phyloP scores from a whole-genome alignment of 30 jellyfish, hydroid and myxozoan genomes.

The Rhopilema esculentum region DNA sequence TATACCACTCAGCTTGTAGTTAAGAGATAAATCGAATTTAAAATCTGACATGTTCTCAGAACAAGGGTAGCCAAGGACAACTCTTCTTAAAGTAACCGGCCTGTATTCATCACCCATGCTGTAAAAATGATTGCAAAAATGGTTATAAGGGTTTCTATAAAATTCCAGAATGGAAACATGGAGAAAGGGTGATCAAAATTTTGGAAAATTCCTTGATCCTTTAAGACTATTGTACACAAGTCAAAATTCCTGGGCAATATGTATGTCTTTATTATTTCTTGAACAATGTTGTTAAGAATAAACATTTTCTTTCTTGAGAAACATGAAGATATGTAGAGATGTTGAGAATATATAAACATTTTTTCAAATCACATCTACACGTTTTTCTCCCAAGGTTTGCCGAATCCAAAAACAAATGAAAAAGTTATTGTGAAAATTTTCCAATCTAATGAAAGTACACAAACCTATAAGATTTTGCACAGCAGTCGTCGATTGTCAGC shows the following conservation, averaged over 20 bases:
- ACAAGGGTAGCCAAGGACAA: slow-evolving; percentile 95
- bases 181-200: background rate
- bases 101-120: slow-evolving; percentile 94
- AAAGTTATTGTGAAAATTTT: no score
- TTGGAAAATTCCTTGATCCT: no score
- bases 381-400: no score
- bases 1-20: slow-evolving; percentile 88
- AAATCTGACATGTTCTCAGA: slow-evolving; percentile 89
- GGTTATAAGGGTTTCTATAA: background rate
- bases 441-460: background rate
- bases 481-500: slow-evolving; percentile 65
- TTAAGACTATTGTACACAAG: no score
- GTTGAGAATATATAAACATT: no score
- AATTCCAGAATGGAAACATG: no score
- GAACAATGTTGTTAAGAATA: no score
- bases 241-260: no score
- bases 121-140: background rate
- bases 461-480: slow-evolving; percentile 58
- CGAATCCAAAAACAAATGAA: background rate
- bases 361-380: no score
- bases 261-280: no score
- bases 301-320: no score
- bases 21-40: slow-evolving; percentile 90
- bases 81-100: slow-evolving; percentile 85
- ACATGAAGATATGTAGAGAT: no score